Evolutionary conservation across 2,888 invertebrate genomes (phyloP), one percentile per base, ranked within the genome.

Genomic region (Thecophora atra): DNA sequence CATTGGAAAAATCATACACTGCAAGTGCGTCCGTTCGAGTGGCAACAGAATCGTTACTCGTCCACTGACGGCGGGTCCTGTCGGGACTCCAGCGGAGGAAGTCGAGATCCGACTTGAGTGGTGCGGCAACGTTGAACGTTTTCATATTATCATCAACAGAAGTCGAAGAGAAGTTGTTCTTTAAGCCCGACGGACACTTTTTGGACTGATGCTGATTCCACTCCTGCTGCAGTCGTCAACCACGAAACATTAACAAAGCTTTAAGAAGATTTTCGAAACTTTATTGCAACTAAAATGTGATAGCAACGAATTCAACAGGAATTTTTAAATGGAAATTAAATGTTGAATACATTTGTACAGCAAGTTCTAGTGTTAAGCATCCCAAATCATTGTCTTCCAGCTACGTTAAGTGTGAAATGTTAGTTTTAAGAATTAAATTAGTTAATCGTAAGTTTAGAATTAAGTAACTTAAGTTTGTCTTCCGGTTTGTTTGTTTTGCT

Each of bases 401-500:
- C 30, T 54, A 54, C 19, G 28, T 37, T 26, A 51, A 37, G 67
- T 68, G 21, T 58, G 28, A 58, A 24, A 28, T 21, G 6, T 28
- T 58, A n/a, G n/a, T n/a, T n/a, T n/a, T n/a, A n/a, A n/a, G n/a
- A n/a, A n/a, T n/a, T n/a, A n/a, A n/a, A n/a, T n/a, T 24, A 26
- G 56, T 63, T n/a, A 74, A 30, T 66, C 72, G 74, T 71, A 76
- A 72, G 66, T 54, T 70, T 66, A 67, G 56, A 66, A 67, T 71
- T 72, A 58, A 74, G 62, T 66, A 76, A 71, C 74, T 76, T 78
- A 72, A 78, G 77, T 74, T 77, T 80, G 80, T 80, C 80, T 80
- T 80, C 80, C 78, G 80, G 79, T 80, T 79, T 80, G 80, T 80
- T 80, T 80, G 80, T 79, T 80, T 77, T 77, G 77, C 77, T 76